phyloP scores from a whole-genome alignment of 2,797 vertebrate genomes.

The Esox masquinongy region DNA sequence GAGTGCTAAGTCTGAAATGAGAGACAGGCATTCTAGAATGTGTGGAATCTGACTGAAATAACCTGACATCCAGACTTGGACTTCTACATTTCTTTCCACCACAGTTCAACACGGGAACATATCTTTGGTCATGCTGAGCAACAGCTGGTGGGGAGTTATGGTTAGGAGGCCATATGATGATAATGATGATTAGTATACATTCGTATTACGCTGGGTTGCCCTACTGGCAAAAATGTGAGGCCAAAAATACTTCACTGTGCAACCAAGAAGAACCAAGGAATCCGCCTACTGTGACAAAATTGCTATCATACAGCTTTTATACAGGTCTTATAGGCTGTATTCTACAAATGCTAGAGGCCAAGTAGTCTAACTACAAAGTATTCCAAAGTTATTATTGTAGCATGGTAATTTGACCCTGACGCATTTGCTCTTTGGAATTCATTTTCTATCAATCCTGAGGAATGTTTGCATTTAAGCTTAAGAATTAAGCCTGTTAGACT shows the following conservation, averaged over 20 bases:
- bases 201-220: neutral
- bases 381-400: neutral
- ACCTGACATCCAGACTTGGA: constrained; percentile 32
- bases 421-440: neutral
- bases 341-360: neutral
- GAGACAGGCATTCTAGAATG: neutral
- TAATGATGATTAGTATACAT: neutral
- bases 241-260: neutral
- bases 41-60: constrained; percentile 4
- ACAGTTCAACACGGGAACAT: neutral
- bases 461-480: neutral
- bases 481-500: constrained; percentile 2
- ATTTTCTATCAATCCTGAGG: neutral
- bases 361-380: neutral
- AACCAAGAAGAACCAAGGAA: neutral
- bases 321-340: neutral
- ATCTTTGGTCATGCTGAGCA: neutral
- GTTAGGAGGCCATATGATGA: neutral
- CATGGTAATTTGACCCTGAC: neutral
- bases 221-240: neutral
- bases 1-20: neutral
- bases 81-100: constrained; percentile 5
- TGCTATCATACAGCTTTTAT: neutral
- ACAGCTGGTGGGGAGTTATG: neutral
- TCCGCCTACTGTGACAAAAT: neutral